Conservation (phyloP, 2,113 vertebrate genomes). For the Albula goreensis region DNA sequence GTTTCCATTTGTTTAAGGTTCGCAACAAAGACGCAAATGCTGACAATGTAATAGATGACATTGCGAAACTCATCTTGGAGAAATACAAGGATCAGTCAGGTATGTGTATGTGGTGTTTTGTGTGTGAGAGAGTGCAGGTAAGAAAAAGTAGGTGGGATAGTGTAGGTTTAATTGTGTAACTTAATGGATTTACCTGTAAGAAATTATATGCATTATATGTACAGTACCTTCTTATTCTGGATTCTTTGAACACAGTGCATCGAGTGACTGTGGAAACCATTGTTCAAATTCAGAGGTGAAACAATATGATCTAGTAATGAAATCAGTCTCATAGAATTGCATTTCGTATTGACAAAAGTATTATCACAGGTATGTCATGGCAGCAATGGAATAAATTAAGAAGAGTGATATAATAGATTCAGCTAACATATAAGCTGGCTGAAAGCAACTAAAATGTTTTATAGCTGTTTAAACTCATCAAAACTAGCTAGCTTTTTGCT, state of each 20-base stretch:
- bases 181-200: too few species aligned
- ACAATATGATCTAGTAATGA: neutral
- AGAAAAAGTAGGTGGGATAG: neutral
- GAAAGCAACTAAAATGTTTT: neutral
- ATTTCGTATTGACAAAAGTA: neutral
- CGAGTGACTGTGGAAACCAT: too few species aligned
- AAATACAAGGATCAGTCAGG: conserved; percentile 90
- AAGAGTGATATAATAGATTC: neutral
- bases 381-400: neutral
- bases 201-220: too few species aligned
- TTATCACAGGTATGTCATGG: neutral
- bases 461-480: neutral
- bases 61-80: conserved; percentile 79
- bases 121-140: neutral
- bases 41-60: conserved; percentile 76
- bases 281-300: too few species aligned
- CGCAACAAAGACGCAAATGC: conserved; percentile 78
- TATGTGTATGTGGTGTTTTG: conserved; percentile 46
- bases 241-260: too few species aligned
- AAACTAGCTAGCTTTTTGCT: too few species aligned
- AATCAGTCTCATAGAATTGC: neutral
- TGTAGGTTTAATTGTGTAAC: too few species aligned
- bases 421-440: too few species aligned
- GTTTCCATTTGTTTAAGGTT: conserved; percentile 70
- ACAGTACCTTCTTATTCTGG: too few species aligned